Base-by-base conservation (phyloP, 2,888 invertebrate species). In the Mechanitis mazaeus region DNA sequence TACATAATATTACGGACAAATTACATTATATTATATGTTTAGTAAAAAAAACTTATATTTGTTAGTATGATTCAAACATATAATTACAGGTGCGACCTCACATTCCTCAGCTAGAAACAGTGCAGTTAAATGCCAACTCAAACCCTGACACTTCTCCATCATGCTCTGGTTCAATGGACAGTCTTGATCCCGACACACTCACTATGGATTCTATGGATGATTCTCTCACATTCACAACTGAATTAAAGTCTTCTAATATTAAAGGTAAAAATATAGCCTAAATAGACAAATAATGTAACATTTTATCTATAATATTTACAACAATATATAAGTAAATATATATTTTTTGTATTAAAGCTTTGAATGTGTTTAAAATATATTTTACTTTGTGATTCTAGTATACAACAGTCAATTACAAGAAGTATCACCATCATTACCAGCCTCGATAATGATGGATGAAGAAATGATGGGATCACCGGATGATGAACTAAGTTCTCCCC, bases 21-120 rank as follows among this genome's bases (percentile, higher is more conserved):
- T n/a, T n/a, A n/a, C n/a, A n/a, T n/a, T n/a, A n/a, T n/a, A n/a
- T n/a, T n/a, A n/a, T n/a, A n/a, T n/a, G n/a, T n/a, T 20, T 20
- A 20, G 20, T 20, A 20, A 20, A 20, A 20, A 20, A 20, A 20
- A 20, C 20, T 20, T 20, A 20, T 20, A 20, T 20, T 20, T 20
- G 20, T 20, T 20, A 20, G 20, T 20, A 20, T 20, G 31, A 31
- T 9, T 3, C 1, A 6, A 35, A 35, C 35, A 28, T 31, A 7
- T 50, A 31, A 31, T 68, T 91, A 45, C 77, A 93, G 93, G 92
- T 93, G 67, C 85, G 93, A 68, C 93, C 94, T 9, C 92, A 93
- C 66, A 93, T 94, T 84, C 93, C 93, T 62, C 93, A 93, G 75
- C 78, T 93, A 63, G 93, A 93, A 55, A 92, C 91, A 68, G 80